Conservation (phyloP, 2,113 vertebrate species). For the Laterallus jamaicensis region DNA sequence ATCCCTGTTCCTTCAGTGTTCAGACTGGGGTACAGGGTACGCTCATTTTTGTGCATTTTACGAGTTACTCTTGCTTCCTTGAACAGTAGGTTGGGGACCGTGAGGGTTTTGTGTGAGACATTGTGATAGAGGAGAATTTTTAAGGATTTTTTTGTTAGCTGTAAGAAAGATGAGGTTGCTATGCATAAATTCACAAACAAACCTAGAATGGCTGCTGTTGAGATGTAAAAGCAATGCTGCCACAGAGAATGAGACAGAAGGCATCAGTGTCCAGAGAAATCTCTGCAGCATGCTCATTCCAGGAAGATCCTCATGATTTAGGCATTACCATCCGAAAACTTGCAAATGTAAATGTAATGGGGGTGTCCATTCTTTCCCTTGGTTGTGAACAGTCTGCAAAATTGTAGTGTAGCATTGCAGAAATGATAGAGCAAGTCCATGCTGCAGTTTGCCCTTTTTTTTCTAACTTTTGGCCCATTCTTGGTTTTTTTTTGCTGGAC, state of each 20-base stretch:
- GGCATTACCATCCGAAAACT: neutral
- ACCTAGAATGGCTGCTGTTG: neutral
- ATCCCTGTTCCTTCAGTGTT: neutral
- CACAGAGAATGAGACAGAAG: neutral
- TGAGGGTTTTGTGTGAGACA: neutral
- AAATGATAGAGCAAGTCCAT: neutral
- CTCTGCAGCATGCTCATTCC: neutral
- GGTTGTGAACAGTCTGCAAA: neutral
- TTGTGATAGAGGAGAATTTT: neutral
- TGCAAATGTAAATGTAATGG: neutral
- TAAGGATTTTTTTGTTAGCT: neutral
- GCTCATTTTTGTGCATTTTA: rapidly evolving
- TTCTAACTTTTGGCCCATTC: neutral
- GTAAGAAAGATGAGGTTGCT: neutral
- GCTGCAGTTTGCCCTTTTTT: neutral
- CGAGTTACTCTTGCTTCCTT: neutral
- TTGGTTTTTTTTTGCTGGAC: neutral
- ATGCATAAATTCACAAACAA: neutral
- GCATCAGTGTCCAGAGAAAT: neutral
- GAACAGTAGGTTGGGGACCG: rapidly evolving
- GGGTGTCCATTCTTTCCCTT: neutral
- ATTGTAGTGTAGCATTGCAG: neutral
- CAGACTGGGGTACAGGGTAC: rapidly evolving
- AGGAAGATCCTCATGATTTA: neutral
- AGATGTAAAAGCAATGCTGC: neutral